phyloP scores from a whole-genome alignment of 2,888 invertebrate species.

The Schizaphis graminum region DNA sequence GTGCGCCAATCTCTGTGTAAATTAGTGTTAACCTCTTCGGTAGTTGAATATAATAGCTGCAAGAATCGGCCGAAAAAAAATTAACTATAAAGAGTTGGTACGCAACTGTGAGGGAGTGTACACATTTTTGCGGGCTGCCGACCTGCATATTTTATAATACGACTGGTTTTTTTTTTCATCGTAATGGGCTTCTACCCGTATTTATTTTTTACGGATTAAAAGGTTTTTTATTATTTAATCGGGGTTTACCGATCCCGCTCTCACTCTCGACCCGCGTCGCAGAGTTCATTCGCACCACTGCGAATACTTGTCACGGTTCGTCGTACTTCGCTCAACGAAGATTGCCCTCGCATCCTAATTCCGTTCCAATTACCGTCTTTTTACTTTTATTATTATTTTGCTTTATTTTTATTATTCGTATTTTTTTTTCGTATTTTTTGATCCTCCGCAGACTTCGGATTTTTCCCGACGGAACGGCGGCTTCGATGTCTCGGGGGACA shows the following conservation, averaged over 20 bases:
- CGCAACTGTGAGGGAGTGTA: not conserved
- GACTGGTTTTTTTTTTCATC: conserved; percentile 35
- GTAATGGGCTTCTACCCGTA: conserved; percentile 61
- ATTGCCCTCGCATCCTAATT: conserved; percentile 58
- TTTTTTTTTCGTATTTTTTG: conserved; percentile 18
- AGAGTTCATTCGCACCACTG: conserved; percentile 45
- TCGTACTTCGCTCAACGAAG: conserved; percentile 55
- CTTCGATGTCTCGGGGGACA: conserved; percentile 21
- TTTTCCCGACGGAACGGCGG: conserved; percentile 11
- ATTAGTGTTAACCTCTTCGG: not conserved
- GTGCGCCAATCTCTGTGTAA: not conserved
- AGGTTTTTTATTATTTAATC: conserved; percentile 65
- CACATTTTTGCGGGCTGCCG: conserved; percentile 57
- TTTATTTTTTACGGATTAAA: conserved; percentile 65
- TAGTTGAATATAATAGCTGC: not conserved
- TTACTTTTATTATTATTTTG: conserved; percentile 57
- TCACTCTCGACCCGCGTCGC: conserved; percentile 1
- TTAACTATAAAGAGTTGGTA: not conserved
- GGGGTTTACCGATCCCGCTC: conserved; percentile 62
- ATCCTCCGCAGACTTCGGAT: conserved; percentile 34
- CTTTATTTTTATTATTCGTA: not conserved
- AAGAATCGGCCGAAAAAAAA: conserved; percentile 20
- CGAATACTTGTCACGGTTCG: conserved; percentile 64
- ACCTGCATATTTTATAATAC: conserved; percentile 65
- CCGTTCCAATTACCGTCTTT: conserved; percentile 63